A percentile compares a stretch with the other conserved stretches of the same genome.
phyloP scores from a whole-genome alignment of 2,113 vertebrate species.

The Lepisosteus oculatus region DNA sequence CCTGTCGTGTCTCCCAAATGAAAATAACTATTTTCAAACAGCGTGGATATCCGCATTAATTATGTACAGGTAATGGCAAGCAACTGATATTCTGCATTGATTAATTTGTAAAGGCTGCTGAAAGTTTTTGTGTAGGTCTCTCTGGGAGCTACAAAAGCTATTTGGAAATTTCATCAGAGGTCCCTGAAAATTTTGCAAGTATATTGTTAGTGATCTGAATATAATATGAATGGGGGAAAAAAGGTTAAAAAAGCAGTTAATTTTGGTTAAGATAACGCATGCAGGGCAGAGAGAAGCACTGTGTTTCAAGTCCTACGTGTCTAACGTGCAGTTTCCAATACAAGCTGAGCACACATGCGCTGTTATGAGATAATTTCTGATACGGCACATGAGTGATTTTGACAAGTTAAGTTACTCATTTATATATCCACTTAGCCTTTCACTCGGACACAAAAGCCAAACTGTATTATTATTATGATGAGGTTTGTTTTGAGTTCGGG shows the following conservation, averaged over 20 bases:
- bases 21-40: neutral
- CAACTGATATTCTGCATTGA: neutral
- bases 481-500: constrained; percentile 52
- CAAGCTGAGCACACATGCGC: neutral
- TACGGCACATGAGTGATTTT: constrained; percentile 23
- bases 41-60: neutral
- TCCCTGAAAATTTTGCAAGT: too few relatives aligned
- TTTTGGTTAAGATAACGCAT: too few relatives aligned
- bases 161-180: too few relatives aligned
- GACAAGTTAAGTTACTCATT: constrained; percentile 34
- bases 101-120: neutral
- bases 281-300: too few relatives aligned
- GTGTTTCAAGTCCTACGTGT: neutral
- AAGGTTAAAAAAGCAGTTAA: neutral
- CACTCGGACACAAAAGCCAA: constrained; percentile 20
- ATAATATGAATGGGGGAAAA: too few relatives aligned
- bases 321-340: constrained; percentile 10
- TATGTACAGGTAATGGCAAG: neutral
- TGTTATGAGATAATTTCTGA: constrained; percentile 25
- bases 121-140: too few relatives aligned
- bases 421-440: constrained; percentile 25
- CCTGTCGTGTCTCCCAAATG: too few relatives aligned
- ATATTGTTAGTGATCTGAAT: too few relatives aligned
- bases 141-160: too few relatives aligned
- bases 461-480: constrained; percentile 45